Evolutionary conservation across 2,888 invertebrate species (phyloP).

Genomic region (Drosophila niveifrons): DNA sequence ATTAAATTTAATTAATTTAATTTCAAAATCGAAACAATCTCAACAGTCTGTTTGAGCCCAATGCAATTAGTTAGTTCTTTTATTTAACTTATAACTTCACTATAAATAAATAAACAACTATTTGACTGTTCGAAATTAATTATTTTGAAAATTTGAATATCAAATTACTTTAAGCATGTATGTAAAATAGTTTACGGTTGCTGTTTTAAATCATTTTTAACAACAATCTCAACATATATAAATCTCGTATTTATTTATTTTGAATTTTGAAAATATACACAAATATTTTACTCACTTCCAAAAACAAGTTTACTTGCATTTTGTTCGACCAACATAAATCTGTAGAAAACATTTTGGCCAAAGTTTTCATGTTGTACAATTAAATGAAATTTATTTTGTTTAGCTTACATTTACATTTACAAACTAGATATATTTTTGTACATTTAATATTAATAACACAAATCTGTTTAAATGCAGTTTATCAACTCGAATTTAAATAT

Average conservation of each 20-base stretch:
- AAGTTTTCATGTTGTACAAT: neutral
- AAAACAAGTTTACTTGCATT: neutral
- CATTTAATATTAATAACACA: neutral
- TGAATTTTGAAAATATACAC: neutral
- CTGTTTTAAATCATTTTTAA: neutral
- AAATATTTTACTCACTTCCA: neutral
- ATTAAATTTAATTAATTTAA: no score
- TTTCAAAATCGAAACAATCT: no score
- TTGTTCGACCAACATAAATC: neutral
- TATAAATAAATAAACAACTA: no score
- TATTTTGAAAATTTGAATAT: no score
- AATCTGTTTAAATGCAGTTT: slow-evolving; percentile 8
- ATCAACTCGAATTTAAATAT: neutral
- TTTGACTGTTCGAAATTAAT: no score
- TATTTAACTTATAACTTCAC: no score
- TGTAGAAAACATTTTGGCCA: neutral
- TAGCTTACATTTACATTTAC: neutral
- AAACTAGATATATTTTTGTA: neutral
- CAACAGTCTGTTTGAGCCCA: no score
- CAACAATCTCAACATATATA: neutral
- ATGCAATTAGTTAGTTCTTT: no score
- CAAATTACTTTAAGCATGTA: no score
- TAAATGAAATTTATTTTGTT: neutral
- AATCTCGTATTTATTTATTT: neutral
- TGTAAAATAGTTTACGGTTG: no score